Conservation (phyloP, 2,888 invertebrate genomes). For the Drosophila multiciliata region DNA sequence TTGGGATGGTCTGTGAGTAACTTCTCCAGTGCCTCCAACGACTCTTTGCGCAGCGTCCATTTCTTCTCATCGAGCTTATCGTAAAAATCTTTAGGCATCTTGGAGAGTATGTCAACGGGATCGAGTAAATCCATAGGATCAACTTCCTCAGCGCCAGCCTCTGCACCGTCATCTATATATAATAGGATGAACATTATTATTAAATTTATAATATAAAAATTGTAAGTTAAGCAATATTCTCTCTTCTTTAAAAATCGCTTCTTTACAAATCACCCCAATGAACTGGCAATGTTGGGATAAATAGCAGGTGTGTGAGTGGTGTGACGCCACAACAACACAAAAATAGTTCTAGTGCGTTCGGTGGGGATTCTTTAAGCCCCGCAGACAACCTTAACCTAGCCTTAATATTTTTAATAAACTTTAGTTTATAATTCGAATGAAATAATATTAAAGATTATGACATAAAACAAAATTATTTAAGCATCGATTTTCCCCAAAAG, state of each 20-base stretch:
- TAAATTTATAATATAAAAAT: neutral
- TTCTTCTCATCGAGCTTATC: constrained; percentile 97
- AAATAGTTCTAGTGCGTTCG: neutral
- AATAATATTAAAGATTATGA: neutral
- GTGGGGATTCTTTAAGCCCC: neutral
- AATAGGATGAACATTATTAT: neutral
- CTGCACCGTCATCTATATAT: constrained; percentile 86
- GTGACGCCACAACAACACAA: neutral
- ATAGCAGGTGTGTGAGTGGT: neutral
- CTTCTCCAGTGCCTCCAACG: constrained; percentile 92
- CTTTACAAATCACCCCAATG: neutral
- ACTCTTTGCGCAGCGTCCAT: constrained; percentile 98
- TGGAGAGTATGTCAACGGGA: constrained; percentile 96
- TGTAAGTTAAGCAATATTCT: neutral
- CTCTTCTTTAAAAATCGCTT: neutral
- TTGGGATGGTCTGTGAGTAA: constrained; percentile 91
- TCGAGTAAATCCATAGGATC: constrained; percentile 96
- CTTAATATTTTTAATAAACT: neutral
- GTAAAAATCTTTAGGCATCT: constrained; percentile 97
- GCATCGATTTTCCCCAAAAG: neutral
- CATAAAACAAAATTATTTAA: neutral
- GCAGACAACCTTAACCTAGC: neutral
- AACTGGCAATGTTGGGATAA: neutral
- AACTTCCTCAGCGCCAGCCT: constrained; percentile 86
- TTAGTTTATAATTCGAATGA: neutral